Base-by-base conservation (phyloP, 30 jellyfish, hydroid and myxozoan species). In the Euphysa ruthae region DNA sequence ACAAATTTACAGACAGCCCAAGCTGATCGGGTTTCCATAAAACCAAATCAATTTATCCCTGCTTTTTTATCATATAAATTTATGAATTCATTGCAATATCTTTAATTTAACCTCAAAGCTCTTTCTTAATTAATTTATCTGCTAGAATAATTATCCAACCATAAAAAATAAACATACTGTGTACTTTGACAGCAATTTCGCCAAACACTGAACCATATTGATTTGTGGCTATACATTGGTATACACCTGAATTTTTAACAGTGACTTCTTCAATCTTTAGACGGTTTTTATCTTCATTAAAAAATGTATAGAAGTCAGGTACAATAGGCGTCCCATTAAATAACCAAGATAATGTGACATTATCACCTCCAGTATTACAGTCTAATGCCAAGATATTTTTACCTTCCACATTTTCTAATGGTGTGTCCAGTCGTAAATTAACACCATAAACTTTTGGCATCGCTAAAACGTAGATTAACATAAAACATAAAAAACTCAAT, bases 181-280 rank as follows among this genome's bases (percentile, higher is more conserved):
- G 44, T n/a, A 56, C 70, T 56, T 43, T 27, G 4, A 56, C 35
- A 21, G n/a, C 35, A 3, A 56, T 32, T 34, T 63, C 62, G 22
- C 77, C 77, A 63, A 63, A 63, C 21, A 35, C 29, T 7, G 77
- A 32, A 16, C 77, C 77, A 63, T 1, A 30, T 32, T 35, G 34
- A 33, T 63, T 63, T 19, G 30, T 63, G 28, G 77, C 77, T n/a
- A 32, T 15, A 42, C 77, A 63, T 32, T n/a, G 57, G 46, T 63
- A 63, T 35, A 22, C 31, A 25, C 77, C 77, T 7, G 58, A 21
- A 29, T 63, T 31, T 4, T 19, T 5, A 19, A 4, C 6, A 15
- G 35, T 35, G 16, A 63, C 62, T 0, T 32, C 43, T n/a, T 63
- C 63, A 0, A 63, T 49, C 14, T 21, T 35, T 26, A 63, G 42